phyloP scores from a whole-genome alignment of 2,797 vertebrate species.

The Pseudomugil gertrudae region DNA sequence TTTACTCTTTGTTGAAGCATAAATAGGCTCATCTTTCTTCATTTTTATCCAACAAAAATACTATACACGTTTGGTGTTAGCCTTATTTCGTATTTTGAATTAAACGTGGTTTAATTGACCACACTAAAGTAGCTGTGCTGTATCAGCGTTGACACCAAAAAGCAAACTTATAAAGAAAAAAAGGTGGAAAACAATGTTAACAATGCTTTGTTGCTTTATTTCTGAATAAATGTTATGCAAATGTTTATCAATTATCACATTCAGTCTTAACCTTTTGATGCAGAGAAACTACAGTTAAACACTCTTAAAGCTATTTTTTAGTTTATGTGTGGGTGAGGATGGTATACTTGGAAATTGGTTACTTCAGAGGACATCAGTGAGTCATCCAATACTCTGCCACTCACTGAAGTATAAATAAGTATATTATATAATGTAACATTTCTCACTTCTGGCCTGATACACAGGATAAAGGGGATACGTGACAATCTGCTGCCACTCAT shows the following conservation, averaged over 20 bases:
- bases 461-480: too few relatives aligned
- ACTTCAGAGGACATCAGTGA: not conserved
- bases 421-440: conserved; percentile 1
- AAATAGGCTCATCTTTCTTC: too few relatives aligned
- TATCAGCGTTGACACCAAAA: not conserved
- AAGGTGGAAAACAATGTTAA: too few relatives aligned
- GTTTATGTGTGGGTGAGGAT: not conserved
- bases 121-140: not conserved
- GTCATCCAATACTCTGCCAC: not conserved
- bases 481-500: too few relatives aligned
- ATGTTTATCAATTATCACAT: not conserved
- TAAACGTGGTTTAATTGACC: too few relatives aligned
- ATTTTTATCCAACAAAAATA: too few relatives aligned
- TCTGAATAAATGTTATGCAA: not conserved
- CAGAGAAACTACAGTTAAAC: not conserved
- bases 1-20: too few relatives aligned
- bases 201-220: not conserved
- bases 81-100: too few relatives aligned
- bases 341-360: not conserved
- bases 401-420: not conserved
- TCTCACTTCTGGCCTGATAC: too few relatives aligned
- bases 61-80: too few relatives aligned
- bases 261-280: not conserved
- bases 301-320: not conserved
- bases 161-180: not conserved